phyloP scores from a whole-genome alignment of 30 jellyfish, hydroid and myxozoan genomes.

The Turritopsis rubra region DNA sequence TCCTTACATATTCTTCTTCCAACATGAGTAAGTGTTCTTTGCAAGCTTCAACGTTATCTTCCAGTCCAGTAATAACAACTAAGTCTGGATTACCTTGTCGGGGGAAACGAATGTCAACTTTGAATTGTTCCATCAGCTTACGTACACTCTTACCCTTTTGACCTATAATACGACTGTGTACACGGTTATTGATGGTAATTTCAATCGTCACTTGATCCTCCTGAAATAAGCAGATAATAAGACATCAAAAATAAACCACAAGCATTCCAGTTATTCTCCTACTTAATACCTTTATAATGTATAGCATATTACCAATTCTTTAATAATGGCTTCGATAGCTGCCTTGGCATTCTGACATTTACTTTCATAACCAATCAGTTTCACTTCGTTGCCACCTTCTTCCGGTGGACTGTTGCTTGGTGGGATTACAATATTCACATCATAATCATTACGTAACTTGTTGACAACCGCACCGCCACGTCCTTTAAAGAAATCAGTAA shows the following conservation, averaged over 20 bases:
- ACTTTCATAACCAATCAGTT: constrained; percentile 65
- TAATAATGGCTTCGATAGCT: constrained; percentile 67
- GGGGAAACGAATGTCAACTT: constrained; percentile 94
- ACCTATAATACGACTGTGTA: constrained; percentile 90
- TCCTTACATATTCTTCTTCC: constrained; percentile 87
- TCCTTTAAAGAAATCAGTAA: constrained; percentile 15
- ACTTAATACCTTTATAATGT: too few species aligned
- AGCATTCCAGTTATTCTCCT: not conserved
- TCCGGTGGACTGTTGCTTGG: constrained; percentile 36
- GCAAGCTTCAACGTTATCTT: constrained; percentile 77
- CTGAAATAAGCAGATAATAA: constrained; percentile 10
- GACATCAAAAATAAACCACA: not conserved
- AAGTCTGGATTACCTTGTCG: constrained; percentile 47
- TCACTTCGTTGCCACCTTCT: constrained; percentile 41
- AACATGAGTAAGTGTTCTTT: constrained; percentile 76
- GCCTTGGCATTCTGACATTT: constrained; percentile 64
- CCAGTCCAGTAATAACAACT: constrained; percentile 75
- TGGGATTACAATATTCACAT: constrained; percentile 76
- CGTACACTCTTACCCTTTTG: constrained; percentile 73
- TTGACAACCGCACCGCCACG: constrained; percentile 70
- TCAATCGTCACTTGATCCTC: constrained; percentile 71
- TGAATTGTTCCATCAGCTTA: constrained; percentile 66
- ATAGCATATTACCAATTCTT: constrained; percentile 59
- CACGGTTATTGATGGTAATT: constrained; percentile 59
- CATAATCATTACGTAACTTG: constrained; percentile 59